Percentiles rank a stretch among this genome's conserved stretches.
Conservation (phyloP, 1,140 invertebrate genomes). For the Bombyx mori region DNA sequence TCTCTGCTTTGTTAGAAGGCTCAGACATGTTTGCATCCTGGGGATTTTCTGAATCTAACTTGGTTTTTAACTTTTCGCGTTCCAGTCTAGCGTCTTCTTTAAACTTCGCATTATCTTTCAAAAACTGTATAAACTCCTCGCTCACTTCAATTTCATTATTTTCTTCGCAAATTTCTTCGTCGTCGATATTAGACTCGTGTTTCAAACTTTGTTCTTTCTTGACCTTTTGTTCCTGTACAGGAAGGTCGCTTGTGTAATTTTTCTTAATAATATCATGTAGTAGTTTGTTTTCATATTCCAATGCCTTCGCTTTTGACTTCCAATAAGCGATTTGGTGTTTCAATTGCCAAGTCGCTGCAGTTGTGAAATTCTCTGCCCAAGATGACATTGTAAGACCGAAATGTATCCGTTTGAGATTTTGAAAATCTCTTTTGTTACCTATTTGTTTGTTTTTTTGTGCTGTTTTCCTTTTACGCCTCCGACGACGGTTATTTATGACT, state of each 20-base stretch:
- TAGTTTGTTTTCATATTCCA: conserved; percentile 76
- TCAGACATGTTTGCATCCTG: conserved; percentile 31
- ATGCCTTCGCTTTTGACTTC: conserved; percentile 75
- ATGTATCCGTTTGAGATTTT: conserved; percentile 15
- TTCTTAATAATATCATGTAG: conserved; percentile 65
- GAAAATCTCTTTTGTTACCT: conserved; percentile 13
- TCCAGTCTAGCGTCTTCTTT: conserved; percentile 67
- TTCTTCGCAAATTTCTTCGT: conserved; percentile 18
- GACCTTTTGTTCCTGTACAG: conserved; percentile 3
- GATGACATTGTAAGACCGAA: conserved; percentile 39
- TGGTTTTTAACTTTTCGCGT: conserved; percentile 56
- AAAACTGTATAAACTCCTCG: conserved; percentile 77
- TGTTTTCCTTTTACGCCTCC: conserved; percentile 16
- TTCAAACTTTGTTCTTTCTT: conserved; percentile 9
- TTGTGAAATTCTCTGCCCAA: conserved; percentile 48
- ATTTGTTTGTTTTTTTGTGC: conserved; percentile 15
- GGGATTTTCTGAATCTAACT: too few relatives aligned
- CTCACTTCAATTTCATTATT: conserved; percentile 71
- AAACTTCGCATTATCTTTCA: conserved; percentile 72
- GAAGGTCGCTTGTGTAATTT: conserved; percentile 23
- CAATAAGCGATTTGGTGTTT: conserved; percentile 75
- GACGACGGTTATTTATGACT: conserved; percentile 14
- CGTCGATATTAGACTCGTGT: conserved; percentile 12
- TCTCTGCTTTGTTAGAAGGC: conserved; percentile 27
- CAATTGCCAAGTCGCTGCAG: conserved; percentile 65